Percentiles rank a stretch among this genome's conserved stretches.
phyloP scores from a whole-genome alignment of 2,797 vertebrate species.

The Epinephelus awoara region DNA sequence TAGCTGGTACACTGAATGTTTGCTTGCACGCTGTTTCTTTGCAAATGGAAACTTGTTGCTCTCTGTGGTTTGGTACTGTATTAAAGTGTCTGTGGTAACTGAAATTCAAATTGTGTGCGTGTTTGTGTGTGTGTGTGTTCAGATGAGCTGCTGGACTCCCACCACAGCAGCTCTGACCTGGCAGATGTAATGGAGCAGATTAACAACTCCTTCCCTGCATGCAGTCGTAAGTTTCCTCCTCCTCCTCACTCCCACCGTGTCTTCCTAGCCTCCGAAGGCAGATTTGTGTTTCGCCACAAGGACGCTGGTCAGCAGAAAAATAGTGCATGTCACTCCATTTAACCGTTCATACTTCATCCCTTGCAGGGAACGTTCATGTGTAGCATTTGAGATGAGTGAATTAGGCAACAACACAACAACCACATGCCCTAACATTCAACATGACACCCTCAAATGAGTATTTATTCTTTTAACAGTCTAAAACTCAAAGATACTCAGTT shows the following conservation, averaged over 20 bases:
- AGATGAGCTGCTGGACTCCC: constrained; percentile 92
- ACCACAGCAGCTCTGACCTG: constrained; percentile 93
- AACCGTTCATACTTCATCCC: constrained; percentile 1
- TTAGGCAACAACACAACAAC: not conserved
- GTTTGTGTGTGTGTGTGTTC: constrained; percentile 73
- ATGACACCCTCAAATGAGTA: not conserved
- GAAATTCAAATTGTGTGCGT: constrained; percentile 47
- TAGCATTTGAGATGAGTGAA: not conserved
- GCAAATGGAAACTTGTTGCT: constrained; percentile 30
- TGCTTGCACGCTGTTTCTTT: not conserved
- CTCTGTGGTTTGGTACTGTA: constrained; percentile 1
- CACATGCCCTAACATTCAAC: not conserved
- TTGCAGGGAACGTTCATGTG: not conserved
- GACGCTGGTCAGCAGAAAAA: constrained; percentile 52
- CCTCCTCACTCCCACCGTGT: constrained; percentile 19
- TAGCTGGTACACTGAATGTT: not conserved
- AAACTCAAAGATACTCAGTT: not conserved
- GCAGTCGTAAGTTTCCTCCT: constrained; percentile 91
- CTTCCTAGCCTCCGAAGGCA: constrained; percentile 26
- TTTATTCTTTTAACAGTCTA: not conserved
- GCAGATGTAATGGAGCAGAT: constrained; percentile 98
- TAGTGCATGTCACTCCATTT: not conserved
- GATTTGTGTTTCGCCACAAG: constrained; percentile 49
- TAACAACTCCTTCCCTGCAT: constrained; percentile 95
- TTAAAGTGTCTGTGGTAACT: constrained; percentile 24